These are phyloP conservation scores for Heliconius erato DNA, from an alignment of 2,888 invertebrate genomes.

Conservation along the genomic window DNA sequence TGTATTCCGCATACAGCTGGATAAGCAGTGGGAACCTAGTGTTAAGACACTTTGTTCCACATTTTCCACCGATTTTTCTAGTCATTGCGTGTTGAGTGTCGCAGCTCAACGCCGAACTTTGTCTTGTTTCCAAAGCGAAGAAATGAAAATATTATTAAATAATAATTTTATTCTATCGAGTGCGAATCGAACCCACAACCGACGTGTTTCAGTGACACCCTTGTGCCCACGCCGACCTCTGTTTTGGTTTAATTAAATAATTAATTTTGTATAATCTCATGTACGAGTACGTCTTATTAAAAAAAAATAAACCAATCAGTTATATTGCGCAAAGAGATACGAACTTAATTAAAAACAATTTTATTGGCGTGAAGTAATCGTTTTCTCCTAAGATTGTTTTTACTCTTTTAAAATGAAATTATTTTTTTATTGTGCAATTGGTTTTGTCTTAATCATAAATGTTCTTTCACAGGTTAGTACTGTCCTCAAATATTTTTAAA, in stretches of 20 bases:
- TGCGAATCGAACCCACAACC: too few species aligned
- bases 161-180: too few species aligned
- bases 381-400: background rate
- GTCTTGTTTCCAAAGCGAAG: too few species aligned
- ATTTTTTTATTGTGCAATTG: background rate
- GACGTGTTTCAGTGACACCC: too few species aligned
- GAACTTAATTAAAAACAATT: conserved; percentile 1
- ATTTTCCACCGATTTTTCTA: too few species aligned
- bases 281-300: background rate
- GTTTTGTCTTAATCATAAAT: conserved; percentile 5
- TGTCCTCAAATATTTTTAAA: background rate
- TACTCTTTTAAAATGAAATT: background rate
- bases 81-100: too few species aligned
- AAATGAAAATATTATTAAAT: too few species aligned
- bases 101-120: too few species aligned
- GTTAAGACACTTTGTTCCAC: too few species aligned
- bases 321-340: background rate
- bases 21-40: too few species aligned
- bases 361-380: conserved; percentile 13
- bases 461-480: conserved; percentile 15
- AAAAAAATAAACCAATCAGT: background rate
- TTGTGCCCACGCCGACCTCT: too few species aligned
- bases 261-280: background rate
- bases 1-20: too few species aligned
- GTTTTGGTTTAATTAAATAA: background rate